These are phyloP conservation scores for Sebastes vulpes DNA, from an alignment of 2,797 vertebrate genomes.

Conservation along the genomic window DNA sequence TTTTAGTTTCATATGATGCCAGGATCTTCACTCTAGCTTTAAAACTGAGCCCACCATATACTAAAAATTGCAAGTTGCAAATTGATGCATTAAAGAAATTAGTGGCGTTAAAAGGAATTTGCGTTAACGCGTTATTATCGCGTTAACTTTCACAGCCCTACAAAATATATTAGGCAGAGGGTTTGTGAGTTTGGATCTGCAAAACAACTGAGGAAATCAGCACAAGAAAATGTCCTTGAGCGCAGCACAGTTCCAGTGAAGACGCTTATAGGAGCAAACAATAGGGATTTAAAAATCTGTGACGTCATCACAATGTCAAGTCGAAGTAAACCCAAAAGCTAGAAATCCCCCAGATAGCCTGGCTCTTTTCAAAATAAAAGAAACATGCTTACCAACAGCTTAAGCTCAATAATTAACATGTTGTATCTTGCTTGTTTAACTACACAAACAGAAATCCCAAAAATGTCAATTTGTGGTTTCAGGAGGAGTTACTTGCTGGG, in stretches of 20 bases:
- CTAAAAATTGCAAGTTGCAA: too few species aligned
- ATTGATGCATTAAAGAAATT: too few species aligned
- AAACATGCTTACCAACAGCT: neutral
- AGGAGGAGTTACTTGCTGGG: constrained; percentile 8
- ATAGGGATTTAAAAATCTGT: too few species aligned
- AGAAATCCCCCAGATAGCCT: too few species aligned
- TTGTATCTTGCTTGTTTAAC: constrained; percentile 29
- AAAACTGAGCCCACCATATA: too few species aligned
- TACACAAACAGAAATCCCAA: constrained; percentile 27
- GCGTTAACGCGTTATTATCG: too few species aligned
- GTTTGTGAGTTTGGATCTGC: neutral
- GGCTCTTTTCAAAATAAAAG: neutral
- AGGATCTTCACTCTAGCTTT: too few species aligned
- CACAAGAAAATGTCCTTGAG: neutral
- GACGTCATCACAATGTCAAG: too few species aligned
- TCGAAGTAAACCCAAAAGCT: too few species aligned
- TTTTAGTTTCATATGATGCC: too few species aligned
- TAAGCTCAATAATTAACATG: constrained; percentile 26
- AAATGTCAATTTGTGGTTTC: constrained; percentile 38
- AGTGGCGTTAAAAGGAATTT: too few species aligned
- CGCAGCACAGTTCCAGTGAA: neutral
- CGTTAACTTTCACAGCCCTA: too few species aligned
- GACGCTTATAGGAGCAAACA: neutral
- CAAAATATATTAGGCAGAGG: neutral
- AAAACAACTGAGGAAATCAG: neutral